phyloP scores from a whole-genome alignment of 2,113 vertebrate species.

The Crypturellus undulatus region DNA sequence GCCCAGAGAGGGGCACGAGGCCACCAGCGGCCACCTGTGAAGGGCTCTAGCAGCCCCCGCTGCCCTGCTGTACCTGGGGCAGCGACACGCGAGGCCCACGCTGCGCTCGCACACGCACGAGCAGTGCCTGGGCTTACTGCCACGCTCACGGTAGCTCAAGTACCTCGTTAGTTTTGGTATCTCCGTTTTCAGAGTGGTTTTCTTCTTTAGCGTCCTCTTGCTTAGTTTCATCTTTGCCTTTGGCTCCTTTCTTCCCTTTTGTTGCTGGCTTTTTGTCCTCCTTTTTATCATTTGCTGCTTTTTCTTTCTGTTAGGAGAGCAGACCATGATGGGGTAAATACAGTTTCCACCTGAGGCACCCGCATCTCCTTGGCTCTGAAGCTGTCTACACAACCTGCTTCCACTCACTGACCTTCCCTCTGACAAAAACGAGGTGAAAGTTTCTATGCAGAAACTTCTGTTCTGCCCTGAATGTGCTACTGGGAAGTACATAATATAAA shows the following conservation, averaged over 20 bases:
- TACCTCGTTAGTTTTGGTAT: constrained; percentile 92
- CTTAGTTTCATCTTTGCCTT: constrained; percentile 80
- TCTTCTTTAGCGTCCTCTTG: constrained; percentile 89
- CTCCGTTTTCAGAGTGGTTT: constrained; percentile 94
- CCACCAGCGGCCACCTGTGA: not conserved
- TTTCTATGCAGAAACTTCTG: not conserved
- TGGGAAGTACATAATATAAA: not conserved
- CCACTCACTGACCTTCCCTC: not conserved
- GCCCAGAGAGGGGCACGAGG: not conserved
- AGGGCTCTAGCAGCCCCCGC: not conserved
- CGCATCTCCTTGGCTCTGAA: not conserved
- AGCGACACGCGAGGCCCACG: not conserved
- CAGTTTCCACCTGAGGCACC: not conserved
- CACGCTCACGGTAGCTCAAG: not conserved
- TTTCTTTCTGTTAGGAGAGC: constrained; percentile 85
- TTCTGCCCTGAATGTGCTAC: not conserved
- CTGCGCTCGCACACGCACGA: not conserved
- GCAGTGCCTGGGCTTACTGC: not conserved
- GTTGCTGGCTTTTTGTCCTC: constrained; percentile 85
- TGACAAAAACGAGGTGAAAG: not conserved
- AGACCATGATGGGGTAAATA: accelerated
- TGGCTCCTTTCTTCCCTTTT: constrained; percentile 87
- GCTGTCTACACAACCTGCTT: not conserved
- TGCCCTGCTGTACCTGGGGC: not conserved
- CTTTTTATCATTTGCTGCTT: constrained; percentile 88